Percentiles rank a stretch among this genome's conserved stretches.
phyloP scores from a whole-genome alignment of 64 coral and sea anemone genomes.

The Montipora foliosa region DNA sequence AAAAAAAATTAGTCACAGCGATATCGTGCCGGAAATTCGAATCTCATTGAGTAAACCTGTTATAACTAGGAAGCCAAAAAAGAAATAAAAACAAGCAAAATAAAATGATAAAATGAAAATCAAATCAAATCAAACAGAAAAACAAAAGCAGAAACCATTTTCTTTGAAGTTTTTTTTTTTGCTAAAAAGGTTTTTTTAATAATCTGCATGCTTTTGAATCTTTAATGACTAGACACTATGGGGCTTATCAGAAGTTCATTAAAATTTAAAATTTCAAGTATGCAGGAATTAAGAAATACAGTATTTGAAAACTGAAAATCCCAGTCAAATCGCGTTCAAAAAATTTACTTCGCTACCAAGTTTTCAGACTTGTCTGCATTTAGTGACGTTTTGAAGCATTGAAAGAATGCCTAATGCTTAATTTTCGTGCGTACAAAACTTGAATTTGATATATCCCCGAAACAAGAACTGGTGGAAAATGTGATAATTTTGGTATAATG shows the following conservation, averaged over 20 bases:
- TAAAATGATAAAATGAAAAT: too few species aligned
- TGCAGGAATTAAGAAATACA: background rate
- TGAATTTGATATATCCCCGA: too few species aligned
- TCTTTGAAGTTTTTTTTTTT: background rate
- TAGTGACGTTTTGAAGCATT: background rate
- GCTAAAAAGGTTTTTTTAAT: background rate
- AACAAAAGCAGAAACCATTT: background rate
- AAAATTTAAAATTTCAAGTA: conserved; percentile 44
- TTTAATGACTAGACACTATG: background rate
- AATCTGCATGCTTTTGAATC: background rate
- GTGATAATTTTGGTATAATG: too few species aligned
- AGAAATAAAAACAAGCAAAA: too few species aligned
- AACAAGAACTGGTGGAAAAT: too few species aligned
- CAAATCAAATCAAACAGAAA: background rate
- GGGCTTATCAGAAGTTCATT: conserved; percentile 1
- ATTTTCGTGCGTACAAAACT: background rate
- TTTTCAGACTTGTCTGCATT: conserved; percentile 1
- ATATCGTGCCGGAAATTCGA: too few species aligned
- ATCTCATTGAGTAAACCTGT: too few species aligned
- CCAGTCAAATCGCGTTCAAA: background rate
- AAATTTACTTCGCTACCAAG: background rate
- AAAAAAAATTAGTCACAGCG: too few species aligned
- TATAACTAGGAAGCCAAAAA: too few species aligned
- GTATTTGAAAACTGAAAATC: background rate
- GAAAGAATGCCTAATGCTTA: background rate